Evolutionary conservation across 2,797 vertebrate genomes (phyloP).

Genomic region (Propithecus perrieri): DNA sequence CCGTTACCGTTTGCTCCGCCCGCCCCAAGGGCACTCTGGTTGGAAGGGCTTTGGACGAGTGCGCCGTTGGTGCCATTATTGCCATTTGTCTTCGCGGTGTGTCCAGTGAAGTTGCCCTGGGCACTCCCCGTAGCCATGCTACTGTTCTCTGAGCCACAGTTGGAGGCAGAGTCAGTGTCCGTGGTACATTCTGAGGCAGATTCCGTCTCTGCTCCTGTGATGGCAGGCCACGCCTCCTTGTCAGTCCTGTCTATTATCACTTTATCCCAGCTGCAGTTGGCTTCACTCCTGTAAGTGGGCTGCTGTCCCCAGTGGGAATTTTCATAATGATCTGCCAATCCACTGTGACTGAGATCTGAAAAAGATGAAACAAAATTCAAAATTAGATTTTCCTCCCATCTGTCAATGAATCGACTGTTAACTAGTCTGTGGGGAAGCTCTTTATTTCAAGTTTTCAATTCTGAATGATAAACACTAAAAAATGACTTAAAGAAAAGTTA

Average conservation of each 20-base stretch:
- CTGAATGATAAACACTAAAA: background rate
- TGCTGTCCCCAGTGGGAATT: slow-evolving; percentile 93
- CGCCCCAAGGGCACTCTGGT: slow-evolving; percentile 88
- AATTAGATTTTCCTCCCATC: slow-evolving; percentile 32
- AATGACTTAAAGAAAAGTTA: background rate
- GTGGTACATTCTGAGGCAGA: slow-evolving; percentile 94
- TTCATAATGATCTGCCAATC: slow-evolving; percentile 94
- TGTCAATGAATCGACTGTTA: background rate
- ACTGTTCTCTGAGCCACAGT: slow-evolving; percentile 91
- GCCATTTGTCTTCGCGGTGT: slow-evolving; percentile 94
- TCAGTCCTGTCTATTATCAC: slow-evolving; percentile 93
- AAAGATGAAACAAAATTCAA: slow-evolving; percentile 76
- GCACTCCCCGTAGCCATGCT: slow-evolving; percentile 97
- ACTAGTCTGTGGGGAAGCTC: background rate
- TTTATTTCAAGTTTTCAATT: background rate
- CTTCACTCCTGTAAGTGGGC: slow-evolving; percentile 88
- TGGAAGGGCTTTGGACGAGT: slow-evolving; percentile 88
- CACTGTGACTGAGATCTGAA: slow-evolving; percentile 92
- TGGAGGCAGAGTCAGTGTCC: slow-evolving; percentile 91
- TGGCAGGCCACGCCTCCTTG: slow-evolving; percentile 93
- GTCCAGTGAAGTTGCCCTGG: slow-evolving; percentile 92
- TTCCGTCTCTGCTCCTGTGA: slow-evolving; percentile 89
- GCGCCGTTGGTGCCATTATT: slow-evolving; percentile 89
- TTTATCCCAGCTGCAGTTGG: slow-evolving; percentile 94
- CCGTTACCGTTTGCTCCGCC: slow-evolving; percentile 85